These are phyloP conservation scores for Columbina picui DNA, from an alignment of 2,113 vertebrate genomes.

Conservation along the genomic window DNA sequence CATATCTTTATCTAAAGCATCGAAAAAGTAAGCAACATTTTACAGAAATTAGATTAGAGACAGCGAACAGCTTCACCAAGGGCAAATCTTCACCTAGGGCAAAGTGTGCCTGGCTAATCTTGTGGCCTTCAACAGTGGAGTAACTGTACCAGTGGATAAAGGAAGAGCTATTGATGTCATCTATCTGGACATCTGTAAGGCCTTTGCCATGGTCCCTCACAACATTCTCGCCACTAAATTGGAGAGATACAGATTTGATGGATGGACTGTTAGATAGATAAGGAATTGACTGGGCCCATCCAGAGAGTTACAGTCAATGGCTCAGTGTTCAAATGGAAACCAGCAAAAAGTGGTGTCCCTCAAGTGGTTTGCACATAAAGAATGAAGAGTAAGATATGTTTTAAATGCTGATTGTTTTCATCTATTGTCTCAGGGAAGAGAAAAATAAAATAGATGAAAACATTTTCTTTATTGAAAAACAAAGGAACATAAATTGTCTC, in stretches of 20 bases:
- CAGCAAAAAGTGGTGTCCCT: not conserved
- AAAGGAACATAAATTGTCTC: not conserved
- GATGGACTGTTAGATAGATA: not conserved
- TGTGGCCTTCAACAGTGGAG: not conserved
- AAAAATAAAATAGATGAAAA: too few species aligned
- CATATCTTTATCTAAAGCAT: not conserved
- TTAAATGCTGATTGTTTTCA: too few species aligned
- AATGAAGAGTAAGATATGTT: too few species aligned
- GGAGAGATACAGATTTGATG: not conserved
- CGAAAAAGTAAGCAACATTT: not conserved
- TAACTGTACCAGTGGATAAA: not conserved
- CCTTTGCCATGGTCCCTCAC: not conserved
- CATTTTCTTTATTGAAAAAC: too few species aligned
- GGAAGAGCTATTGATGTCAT: not conserved
- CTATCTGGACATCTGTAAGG: not conserved
- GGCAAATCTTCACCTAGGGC: not conserved
- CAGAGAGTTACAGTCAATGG: not conserved
- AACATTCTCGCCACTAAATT: not conserved
- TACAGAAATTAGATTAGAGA: not conserved
- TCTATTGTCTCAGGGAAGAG: too few species aligned
- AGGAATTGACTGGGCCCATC: not conserved
- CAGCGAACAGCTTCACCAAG: not conserved
- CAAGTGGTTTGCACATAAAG: not conserved
- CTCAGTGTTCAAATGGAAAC: not conserved
- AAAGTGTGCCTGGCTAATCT: not conserved